A percentile compares a stretch with the other conserved stretches of the same genome.
Conservation (phyloP, 2,888 invertebrate genomes). For the Apamea sordens region DNA sequence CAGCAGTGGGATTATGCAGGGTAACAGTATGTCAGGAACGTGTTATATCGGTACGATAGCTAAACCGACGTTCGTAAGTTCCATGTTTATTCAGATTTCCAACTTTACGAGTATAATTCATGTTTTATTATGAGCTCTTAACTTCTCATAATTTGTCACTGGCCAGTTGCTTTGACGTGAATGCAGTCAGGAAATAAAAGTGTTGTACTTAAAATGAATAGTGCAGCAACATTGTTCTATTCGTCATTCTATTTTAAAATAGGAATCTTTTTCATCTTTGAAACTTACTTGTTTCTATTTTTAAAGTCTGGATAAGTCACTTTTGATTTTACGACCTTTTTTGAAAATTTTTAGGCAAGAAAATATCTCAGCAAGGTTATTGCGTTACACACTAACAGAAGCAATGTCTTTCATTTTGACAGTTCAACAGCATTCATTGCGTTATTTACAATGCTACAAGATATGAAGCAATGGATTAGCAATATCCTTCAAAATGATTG, state of each 20-base stretch:
- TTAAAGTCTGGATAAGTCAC: not conserved
- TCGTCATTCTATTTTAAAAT: slow-evolving; percentile 31
- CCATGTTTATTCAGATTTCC: not conserved
- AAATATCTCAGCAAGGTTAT: too few species aligned
- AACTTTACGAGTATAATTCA: not conserved
- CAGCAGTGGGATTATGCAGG: too few species aligned
- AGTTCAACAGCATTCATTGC: not conserved
- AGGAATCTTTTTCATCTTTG: not conserved
- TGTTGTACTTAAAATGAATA: slow-evolving; percentile 29
- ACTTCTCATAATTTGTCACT: slow-evolving; percentile 33
- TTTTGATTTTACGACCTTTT: not conserved
- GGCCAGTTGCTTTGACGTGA: slow-evolving; percentile 18
- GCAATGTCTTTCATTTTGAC: too few species aligned
- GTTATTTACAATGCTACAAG: not conserved
- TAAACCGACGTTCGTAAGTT: too few species aligned
- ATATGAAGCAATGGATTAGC: not conserved
- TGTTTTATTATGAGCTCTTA: slow-evolving; percentile 9
- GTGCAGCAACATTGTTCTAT: slow-evolving; percentile 20
- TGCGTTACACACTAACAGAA: too few species aligned
- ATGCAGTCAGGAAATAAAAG: slow-evolving; percentile 13
- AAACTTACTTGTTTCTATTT: slow-evolving; percentile 13
- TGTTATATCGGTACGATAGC: too few species aligned
- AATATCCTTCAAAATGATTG: not conserved
- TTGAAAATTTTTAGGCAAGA: not conserved
- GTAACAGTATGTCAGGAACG: too few species aligned